Evolutionary conservation across 2,113 vertebrate species (phyloP), one percentile per base, ranked within the genome.

Genomic region (Sisor rabdophorus): DNA sequence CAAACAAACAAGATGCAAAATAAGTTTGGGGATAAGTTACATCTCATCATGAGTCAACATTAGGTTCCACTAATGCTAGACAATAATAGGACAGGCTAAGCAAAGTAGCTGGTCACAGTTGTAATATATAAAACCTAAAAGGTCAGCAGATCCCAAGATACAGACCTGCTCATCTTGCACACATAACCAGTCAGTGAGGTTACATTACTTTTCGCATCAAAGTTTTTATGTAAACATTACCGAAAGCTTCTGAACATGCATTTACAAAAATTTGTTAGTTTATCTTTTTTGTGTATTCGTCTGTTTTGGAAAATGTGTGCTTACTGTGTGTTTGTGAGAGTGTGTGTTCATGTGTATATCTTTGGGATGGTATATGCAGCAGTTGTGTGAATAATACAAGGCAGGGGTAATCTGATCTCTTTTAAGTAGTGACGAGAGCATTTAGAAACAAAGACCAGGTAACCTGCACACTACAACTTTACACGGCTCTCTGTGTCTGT

Each of bases 341-440:
- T 58, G 73, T 60, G 28, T 59, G 48, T 71, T 71, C 56, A 48
- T 68, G 20, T 50, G 59, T 11, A 52, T 64, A 28, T 65, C 13
- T 64, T 63, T n/a, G 40, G 58, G 86, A 50, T 64, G 24, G 32
- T 61, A 73, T 76, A 58, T 71, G 80, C 82, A 81, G 84, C 87
- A 90, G 86, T 87, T 88, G 86, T 79, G 85, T 92, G 83, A 93
- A 93, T 93, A 92, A 92, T 93, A 85, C 77, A 93, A 74, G 76
- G 73, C 70, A 26, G 58, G 10, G 78, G 90, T 89, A 89, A 92
- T 79, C 81, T 87, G 89, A 92, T 85, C 89, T 86, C 82, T 76
- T 83, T 84, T 85, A 84, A 83, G 81, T 83, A 70, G 76, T 69
- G 82, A 84, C 87, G 84, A 73, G 70, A 82, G 76, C 63, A 63